A percentile compares a stretch with the other conserved stretches of the same genome.
Conservation (phyloP, 1,140 invertebrate species). For the Euglossa dilemma region DNA sequence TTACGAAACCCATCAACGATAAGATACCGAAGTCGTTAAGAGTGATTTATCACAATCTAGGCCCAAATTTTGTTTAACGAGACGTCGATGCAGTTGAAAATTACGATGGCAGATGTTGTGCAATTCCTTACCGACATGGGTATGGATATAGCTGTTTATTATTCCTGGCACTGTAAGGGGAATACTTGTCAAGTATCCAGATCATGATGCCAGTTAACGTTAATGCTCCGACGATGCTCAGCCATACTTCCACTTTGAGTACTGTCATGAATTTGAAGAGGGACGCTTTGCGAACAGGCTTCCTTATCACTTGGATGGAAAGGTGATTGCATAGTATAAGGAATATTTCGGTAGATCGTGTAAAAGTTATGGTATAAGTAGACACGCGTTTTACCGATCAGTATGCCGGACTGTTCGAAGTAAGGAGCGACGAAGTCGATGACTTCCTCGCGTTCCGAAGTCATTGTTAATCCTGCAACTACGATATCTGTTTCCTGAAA, state of each 20-base stretch:
- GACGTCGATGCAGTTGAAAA: background rate
- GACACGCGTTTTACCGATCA: constrained; percentile 85
- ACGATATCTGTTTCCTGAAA: constrained; percentile 92
- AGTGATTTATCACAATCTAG: background rate
- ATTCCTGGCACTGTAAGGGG: constrained; percentile 93
- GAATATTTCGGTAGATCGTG: background rate
- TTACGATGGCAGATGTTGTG: background rate
- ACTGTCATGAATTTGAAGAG: constrained; percentile 97
- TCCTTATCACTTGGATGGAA: constrained; percentile 88
- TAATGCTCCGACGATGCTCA: constrained; percentile 92
- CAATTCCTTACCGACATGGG: constrained; percentile 86
- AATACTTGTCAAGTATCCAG: constrained; percentile 94
- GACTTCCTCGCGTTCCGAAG: constrained; percentile 95
- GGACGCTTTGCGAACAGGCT: constrained; percentile 91
- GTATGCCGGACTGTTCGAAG: constrained; percentile 94
- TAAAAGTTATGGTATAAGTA: no score
- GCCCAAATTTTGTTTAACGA: background rate
- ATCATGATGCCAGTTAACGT: constrained; percentile 93
- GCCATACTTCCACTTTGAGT: constrained; percentile 92
- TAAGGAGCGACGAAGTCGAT: constrained; percentile 96
- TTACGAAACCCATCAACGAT: background rate
- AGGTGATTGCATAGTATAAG: background rate
- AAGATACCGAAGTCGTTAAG: background rate
- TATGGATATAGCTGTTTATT: constrained; percentile 92
- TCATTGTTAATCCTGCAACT: constrained; percentile 94